Conservation (phyloP, 2,797 vertebrate species). For the Sebastes trivittatus region DNA sequence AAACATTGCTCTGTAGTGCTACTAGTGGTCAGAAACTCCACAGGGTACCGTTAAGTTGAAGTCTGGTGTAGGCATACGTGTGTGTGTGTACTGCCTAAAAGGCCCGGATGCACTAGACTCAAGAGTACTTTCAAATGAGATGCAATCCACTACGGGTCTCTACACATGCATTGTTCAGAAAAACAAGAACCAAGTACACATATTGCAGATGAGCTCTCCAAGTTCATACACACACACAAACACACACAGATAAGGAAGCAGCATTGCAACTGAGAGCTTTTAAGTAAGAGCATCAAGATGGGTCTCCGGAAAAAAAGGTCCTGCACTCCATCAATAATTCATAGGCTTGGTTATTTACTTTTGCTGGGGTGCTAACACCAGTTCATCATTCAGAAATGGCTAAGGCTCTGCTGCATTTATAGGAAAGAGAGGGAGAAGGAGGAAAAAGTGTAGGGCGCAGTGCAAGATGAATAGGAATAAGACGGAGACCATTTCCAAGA, state of each 20-base stretch:
- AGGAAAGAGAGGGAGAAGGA: conserved; percentile 7
- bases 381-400: conserved; percentile 62
- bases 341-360: conserved; percentile 75
- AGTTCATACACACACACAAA: conserved; percentile 16
- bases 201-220: conserved; percentile 11
- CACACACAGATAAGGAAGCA: conserved; percentile 22
- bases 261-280: conserved; percentile 41
- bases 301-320: conserved; percentile 55
- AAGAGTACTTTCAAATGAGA: conserved; percentile 37
- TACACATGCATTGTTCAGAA: conserved; percentile 42
- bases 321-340: conserved; percentile 74
- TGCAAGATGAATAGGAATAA: conserved; percentile 42
- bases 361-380: conserved; percentile 49
- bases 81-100: not conserved
- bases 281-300: conserved; percentile 61
- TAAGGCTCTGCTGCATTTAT: conserved; percentile 30
- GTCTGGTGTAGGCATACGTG: not conserved
- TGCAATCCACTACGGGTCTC: conserved; percentile 22
- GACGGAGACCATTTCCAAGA: conserved; percentile 47
- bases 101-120: not conserved
- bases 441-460: not conserved
- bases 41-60: not conserved
- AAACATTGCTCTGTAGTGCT: not conserved
- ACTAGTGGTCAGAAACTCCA: not conserved
- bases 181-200: conserved; percentile 16